Evolutionary conservation across 2,888 invertebrate species (phyloP), one percentile per base, ranked within the genome.

Genomic region (Hedya salicella): DNA sequence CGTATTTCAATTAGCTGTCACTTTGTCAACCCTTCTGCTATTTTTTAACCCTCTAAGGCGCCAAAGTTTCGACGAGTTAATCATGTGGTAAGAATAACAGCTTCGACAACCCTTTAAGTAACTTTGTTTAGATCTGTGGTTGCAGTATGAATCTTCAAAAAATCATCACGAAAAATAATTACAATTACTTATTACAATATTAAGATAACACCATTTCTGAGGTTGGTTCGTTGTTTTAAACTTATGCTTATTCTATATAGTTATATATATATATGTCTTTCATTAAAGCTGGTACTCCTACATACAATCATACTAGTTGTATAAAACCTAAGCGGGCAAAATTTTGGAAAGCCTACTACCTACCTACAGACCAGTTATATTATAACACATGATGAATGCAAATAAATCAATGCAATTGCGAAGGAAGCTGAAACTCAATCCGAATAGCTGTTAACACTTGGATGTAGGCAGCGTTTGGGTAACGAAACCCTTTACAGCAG

Each of bases 1-100:
- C 88, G 91, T 89, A 81, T 85, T 86, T 89, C 91, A 91, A 92
- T 91, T 92, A 91, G 91, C 91, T 91, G 91, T 89, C 91, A 89
- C 82, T 87, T 87, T 87, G 88, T 89, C 89, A 89, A 89, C 89
- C 87, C 86, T 85, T 83, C 79, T 77, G 77, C 78, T 79, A 82
- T 82, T 81, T 83, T 80, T 78, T 74, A 71, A 71, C 77, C 60
- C 64, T 74, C 73, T 75, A 74, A 70, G 74, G 72, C 73, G 72
- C 72, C 69, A 67, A 69, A 70, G 42, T 67, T 61, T 62, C 61
- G 63, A 68, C 52, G 46, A 56, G 57, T 62, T 63, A 60, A 69
- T 61, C 56, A 68, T 46, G 50, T 63, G 69, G 59, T 68, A 69
- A 64, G 71, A 65, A 65, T 60, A 65, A 17, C 44, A 40, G 11